phyloP scores from a whole-genome alignment of 2,888 invertebrate genomes.

The Leptinotarsa peninsularis region DNA sequence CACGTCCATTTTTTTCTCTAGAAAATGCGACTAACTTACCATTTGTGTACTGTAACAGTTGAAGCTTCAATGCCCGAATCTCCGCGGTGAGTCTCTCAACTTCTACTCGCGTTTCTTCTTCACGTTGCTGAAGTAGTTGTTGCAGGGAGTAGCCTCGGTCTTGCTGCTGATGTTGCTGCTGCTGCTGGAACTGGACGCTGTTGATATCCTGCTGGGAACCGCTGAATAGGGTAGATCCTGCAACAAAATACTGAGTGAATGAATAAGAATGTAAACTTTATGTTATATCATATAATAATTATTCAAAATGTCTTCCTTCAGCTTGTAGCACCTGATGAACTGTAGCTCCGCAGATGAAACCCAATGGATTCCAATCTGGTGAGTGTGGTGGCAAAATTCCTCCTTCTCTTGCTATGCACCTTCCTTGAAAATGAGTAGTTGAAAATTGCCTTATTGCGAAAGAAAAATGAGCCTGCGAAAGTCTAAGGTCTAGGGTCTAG shows the following conservation, averaged over 20 bases:
- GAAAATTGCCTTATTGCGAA: no score
- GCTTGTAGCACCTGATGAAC: no score
- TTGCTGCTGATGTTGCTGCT: slow-evolving; percentile 43
- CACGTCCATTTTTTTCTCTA: no score
- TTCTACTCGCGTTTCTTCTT: slow-evolving; percentile 73
- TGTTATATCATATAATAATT: no score
- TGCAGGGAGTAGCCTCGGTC: slow-evolving; percentile 66
- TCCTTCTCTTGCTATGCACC: neutral
- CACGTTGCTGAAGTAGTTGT: slow-evolving; percentile 70
- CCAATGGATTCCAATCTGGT: no score
- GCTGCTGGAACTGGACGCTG: slow-evolving; percentile 38
- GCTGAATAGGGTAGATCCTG: slow-evolving; percentile 57
- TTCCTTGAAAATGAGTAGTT: neutral
- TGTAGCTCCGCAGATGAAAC: no score
- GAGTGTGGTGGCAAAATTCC: no score
- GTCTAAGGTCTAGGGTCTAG: no score
- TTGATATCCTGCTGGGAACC: slow-evolving; percentile 49
- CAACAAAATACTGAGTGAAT: slow-evolving; percentile 39
- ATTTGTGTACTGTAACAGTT: slow-evolving; percentile 70
- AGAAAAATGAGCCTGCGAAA: no score
- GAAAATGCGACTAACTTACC: slow-evolving; percentile 56
- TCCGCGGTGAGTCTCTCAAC: slow-evolving; percentile 74
- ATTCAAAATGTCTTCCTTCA: no score
- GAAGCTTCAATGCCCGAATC: slow-evolving; percentile 72
- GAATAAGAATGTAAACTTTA: neutral